Evolutionary conservation across 2,888 invertebrate species (phyloP).

Genomic region (Sinopyrophorus schimmeli): DNA sequence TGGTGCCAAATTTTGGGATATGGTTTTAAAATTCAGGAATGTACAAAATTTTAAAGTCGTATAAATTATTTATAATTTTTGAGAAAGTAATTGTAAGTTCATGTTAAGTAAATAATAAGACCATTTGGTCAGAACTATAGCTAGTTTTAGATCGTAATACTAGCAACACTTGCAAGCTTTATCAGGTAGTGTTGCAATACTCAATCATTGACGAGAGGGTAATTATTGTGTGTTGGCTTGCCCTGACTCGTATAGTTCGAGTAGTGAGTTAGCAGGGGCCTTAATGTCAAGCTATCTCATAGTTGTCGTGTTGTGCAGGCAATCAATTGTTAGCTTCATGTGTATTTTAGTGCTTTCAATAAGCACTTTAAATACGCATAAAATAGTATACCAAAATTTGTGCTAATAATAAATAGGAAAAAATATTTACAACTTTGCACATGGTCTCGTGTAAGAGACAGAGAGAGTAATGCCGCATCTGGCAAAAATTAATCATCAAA

Average conservation of each 20-base stretch:
- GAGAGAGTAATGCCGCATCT: conserved; percentile 33
- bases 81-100: conserved; percentile 23
- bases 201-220: conserved; percentile 42
- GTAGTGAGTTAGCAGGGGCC: conserved; percentile 54
- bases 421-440: conserved; percentile 45
- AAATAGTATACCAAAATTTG: conserved; percentile 29
- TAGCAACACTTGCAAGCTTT: conserved; percentile 40
- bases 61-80: conserved; percentile 27
- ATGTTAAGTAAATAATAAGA: conserved; percentile 23
- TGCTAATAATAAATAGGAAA: conserved; percentile 39
- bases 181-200: conserved; percentile 41
- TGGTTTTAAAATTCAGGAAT: conserved; percentile 37
- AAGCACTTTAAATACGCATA: conserved; percentile 29
- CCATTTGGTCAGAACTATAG: conserved; percentile 12
- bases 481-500: conserved; percentile 26
- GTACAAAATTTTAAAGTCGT: conserved; percentile 44
- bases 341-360: conserved; percentile 29
- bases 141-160: conserved; percentile 23
- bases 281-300: conserved; percentile 54
- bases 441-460: conserved; percentile 28
- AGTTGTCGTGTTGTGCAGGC: conserved; percentile 57
- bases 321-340: conserved; percentile 54
- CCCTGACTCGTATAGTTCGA: conserved; percentile 35
- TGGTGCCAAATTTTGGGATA: conserved; percentile 29
- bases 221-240: conserved; percentile 32